Evolutionary conservation across 1,140 invertebrate genomes (phyloP).

Genomic region (Diachasma alloeum): DNA sequence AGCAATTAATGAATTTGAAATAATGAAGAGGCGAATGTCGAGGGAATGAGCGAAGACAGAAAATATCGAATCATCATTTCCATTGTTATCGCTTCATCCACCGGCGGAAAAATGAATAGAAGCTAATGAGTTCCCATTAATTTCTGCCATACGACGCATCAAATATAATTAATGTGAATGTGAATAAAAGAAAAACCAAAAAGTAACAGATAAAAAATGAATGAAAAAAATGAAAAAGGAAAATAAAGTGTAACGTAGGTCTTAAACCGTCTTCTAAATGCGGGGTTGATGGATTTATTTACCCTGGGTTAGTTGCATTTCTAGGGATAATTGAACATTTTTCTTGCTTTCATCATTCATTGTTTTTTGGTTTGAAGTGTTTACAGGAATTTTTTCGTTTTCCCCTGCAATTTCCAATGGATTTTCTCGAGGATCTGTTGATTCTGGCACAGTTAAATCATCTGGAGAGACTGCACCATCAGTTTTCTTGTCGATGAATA

Average conservation of each 20-base stretch:
- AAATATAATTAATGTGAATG: conserved; percentile 52
- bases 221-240: background rate
- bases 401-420: no score
- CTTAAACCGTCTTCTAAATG: background rate
- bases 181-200: conserved; percentile 42
- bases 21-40: background rate
- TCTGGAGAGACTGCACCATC: background rate
- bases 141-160: conserved; percentile 36
- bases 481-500: no score
- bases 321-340: background rate
- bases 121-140: conserved; percentile 11
- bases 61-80: conserved; percentile 7
- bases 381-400: no score
- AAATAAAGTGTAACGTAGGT: background rate
- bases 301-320: background rate
- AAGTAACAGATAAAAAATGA: conserved; percentile 33
- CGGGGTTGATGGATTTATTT: background rate
- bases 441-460: background rate
- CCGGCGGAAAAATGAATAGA: background rate
- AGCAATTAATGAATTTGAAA: background rate
- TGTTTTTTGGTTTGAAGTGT: background rate
- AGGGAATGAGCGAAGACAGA: background rate
- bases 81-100: conserved; percentile 17
- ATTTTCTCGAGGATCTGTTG: no score
- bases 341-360: background rate